Conservation (phyloP, 2,113 vertebrate genomes). For the Poecile atricapillus region DNA sequence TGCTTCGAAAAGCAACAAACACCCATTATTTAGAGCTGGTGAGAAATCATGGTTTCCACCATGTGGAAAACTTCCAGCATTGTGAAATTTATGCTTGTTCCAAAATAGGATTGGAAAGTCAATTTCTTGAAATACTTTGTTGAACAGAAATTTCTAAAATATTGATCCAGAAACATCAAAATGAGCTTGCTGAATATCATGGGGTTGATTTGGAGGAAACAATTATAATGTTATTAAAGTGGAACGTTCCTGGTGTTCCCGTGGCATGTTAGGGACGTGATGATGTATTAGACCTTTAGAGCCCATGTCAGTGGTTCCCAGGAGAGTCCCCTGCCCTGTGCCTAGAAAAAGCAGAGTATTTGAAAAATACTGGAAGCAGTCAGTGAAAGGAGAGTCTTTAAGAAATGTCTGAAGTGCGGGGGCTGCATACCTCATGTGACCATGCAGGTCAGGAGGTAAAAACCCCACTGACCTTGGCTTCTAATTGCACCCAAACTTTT, state of each 20-base stretch:
- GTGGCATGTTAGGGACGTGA: rapidly evolving
- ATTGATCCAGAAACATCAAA: neutral
- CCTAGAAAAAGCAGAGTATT: neutral
- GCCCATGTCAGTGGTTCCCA: neutral
- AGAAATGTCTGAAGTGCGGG: neutral
- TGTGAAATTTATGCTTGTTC: neutral
- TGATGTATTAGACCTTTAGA: neutral
- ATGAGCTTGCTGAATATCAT: neutral
- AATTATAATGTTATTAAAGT: neutral
- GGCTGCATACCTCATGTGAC: rapidly evolving
- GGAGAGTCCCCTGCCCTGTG: neutral
- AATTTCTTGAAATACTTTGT: neutral
- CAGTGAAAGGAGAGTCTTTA: neutral
- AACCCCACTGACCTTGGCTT: neutral
- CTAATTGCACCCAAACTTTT: neutral
- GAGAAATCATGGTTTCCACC: constrained; percentile 1
- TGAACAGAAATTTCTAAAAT: neutral
- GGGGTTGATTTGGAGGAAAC: neutral
- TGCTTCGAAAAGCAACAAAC: constrained; percentile 54
- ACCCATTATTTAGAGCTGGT: constrained; percentile 38
- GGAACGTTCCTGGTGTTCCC: neutral
- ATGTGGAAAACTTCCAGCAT: neutral
- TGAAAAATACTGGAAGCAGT: neutral
- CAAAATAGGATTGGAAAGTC: neutral
- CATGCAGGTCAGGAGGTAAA: neutral